Percentiles rank a stretch among this genome's conserved stretches.
These are phyloP conservation scores for Berghia stephanieae DNA, from an alignment of 1,140 invertebrate genomes.

Conservation along the genomic window DNA sequence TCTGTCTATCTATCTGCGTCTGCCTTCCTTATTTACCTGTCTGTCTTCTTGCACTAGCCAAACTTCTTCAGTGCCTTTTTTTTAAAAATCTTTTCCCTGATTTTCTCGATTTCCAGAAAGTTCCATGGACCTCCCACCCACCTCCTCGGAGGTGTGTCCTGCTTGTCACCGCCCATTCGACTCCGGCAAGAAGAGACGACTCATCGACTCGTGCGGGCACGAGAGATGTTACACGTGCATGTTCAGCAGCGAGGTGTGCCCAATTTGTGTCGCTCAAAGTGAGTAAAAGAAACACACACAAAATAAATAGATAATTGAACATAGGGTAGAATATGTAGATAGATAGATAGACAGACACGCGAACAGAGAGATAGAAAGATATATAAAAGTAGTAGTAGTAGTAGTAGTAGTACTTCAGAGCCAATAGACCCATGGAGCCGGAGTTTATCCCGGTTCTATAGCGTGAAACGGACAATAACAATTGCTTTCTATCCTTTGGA, in stretches of 20 bases:
- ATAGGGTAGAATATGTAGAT: background rate
- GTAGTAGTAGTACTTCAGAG: too few relatives aligned
- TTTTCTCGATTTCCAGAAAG: constrained; percentile 41
- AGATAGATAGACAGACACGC: background rate
- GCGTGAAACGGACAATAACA: too few relatives aligned
- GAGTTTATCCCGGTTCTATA: too few relatives aligned
- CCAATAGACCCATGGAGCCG: too few relatives aligned
- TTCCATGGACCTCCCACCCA: constrained; percentile 35
- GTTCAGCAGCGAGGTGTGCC: constrained; percentile 88
- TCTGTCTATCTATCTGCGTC: too few relatives aligned
- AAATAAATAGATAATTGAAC: too few relatives aligned
- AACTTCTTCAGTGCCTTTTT: background rate
- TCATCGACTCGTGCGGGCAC: constrained; percentile 94
- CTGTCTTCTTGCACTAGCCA: background rate
- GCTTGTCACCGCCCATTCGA: constrained; percentile 85
- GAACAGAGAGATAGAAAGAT: background rate
- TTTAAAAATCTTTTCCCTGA: constrained; percentile 13
- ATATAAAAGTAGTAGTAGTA: background rate
- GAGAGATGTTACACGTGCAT: constrained; percentile 93
- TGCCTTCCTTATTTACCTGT: background rate
- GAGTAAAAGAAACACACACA: too few relatives aligned
- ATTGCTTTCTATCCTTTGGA: too few relatives aligned
- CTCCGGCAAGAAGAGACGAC: constrained; percentile 90
- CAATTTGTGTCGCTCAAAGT: constrained; percentile 75
- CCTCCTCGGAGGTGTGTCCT: constrained; percentile 56